Conservation (phyloP, 2,888 invertebrate species). For the Hyposoter didymator region DNA sequence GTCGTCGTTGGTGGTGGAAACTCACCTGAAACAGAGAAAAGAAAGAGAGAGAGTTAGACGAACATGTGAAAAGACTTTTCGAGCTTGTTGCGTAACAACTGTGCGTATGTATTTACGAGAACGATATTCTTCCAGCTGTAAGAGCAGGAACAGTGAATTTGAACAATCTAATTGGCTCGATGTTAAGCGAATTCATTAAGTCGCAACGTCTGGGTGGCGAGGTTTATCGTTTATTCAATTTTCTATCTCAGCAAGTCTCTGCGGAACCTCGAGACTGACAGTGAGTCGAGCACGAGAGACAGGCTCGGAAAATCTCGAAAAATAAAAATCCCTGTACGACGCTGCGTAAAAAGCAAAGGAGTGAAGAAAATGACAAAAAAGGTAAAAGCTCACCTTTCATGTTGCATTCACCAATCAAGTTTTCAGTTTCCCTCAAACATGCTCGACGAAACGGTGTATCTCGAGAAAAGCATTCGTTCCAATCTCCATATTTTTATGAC, state of each 20-base stretch:
- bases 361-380: neutral
- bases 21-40: slow-evolving; percentile 62
- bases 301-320: slow-evolving; percentile 1
- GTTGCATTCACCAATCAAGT: slow-evolving; percentile 33
- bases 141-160: slow-evolving; percentile 29
- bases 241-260: slow-evolving; percentile 21
- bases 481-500: too few relatives aligned
- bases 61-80: too few relatives aligned
- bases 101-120: too few relatives aligned
- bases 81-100: too few relatives aligned
- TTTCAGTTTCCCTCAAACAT: too few relatives aligned
- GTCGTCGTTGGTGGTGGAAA: slow-evolving; percentile 39
- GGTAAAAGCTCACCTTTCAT: slow-evolving; percentile 16
- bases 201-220: slow-evolving; percentile 24
- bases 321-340: slow-evolving; percentile 14
- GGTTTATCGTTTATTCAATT: slow-evolving; percentile 53
- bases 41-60: slow-evolving; percentile 12
- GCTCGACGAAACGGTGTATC: too few relatives aligned
- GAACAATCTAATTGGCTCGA: slow-evolving; percentile 47
- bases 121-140: slow-evolving; percentile 16
- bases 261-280: neutral
- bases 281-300: slow-evolving; percentile 18
- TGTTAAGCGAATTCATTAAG: slow-evolving; percentile 51
- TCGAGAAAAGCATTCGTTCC: too few relatives aligned
- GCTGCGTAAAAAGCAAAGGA: neutral